A percentile compares a stretch with the other conserved stretches of the same genome.
Conservation (phyloP, 2,888 invertebrate genomes). For the Synergus japonicus region DNA sequence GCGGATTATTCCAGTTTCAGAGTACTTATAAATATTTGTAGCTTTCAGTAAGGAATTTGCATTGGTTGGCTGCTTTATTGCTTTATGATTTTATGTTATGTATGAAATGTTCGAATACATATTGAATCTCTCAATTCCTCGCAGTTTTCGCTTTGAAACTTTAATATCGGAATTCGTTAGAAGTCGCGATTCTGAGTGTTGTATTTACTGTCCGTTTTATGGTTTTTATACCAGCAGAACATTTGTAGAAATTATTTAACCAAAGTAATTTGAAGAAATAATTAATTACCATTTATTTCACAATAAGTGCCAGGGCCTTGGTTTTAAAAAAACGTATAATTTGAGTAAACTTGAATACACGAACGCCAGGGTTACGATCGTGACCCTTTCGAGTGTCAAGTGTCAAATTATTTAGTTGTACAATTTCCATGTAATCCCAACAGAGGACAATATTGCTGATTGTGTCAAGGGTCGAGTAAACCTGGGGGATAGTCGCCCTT, state of each 20-base stretch:
- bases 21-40: background rate
- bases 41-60: background rate
- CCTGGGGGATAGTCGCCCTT: slow-evolving; percentile 13
- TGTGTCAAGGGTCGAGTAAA: slow-evolving; percentile 11
- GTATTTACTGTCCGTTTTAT: background rate
- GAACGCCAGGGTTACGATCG: slow-evolving; percentile 26
- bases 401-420: slow-evolving; percentile 37
- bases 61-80: background rate
- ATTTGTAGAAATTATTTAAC: too few relatives aligned
- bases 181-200: background rate
- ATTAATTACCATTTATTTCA: too few relatives aligned
- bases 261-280: too few relatives aligned
- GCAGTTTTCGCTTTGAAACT: background rate
- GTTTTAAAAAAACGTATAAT: background rate
- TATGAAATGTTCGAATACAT: background rate
- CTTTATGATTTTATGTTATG: background rate
- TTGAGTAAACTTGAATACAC: slow-evolving; percentile 32
- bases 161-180: background rate
- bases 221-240: too few relatives aligned
- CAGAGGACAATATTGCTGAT: slow-evolving; percentile 32
- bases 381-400: slow-evolving; percentile 23
- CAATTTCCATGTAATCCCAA: slow-evolving; percentile 38
- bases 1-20: slow-evolving; percentile 18
- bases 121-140: background rate
- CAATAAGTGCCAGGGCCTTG: too few relatives aligned